phyloP scores from a whole-genome alignment of 2,797 vertebrate genomes.

The Luscinia megarhynchos region DNA sequence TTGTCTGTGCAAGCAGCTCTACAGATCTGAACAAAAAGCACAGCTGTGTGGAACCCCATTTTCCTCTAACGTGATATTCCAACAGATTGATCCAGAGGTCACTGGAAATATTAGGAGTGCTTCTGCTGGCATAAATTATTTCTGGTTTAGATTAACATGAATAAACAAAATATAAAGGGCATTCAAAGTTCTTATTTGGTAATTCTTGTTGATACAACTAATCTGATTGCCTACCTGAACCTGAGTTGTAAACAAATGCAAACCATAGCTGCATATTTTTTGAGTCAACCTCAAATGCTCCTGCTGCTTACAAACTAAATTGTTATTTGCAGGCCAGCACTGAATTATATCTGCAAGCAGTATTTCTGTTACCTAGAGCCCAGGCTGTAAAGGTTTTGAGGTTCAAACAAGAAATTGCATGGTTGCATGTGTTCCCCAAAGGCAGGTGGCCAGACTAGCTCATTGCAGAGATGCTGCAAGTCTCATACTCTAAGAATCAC shows the following conservation, averaged over 20 bases:
- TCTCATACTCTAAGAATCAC: neutral
- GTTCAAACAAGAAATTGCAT: neutral
- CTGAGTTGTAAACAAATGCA: neutral
- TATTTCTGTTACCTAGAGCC: neutral
- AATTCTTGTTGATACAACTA: neutral
- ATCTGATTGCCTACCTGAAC: neutral
- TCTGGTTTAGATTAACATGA: neutral
- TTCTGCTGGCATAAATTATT: neutral
- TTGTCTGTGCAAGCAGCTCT: neutral
- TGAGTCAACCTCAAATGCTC: neutral
- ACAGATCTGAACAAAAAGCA: neutral
- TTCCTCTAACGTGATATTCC: neutral
- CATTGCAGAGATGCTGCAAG: neutral
- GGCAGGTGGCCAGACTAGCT: neutral
- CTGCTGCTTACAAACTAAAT: neutral
- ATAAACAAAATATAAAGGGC: neutral
- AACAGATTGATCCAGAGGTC: neutral
- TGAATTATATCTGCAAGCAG: neutral
- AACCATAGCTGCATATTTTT: neutral
- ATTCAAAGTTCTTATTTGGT: neutral
- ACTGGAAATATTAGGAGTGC: neutral
- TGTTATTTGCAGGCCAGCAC: neutral
- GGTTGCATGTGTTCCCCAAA: neutral
- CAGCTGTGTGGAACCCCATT: neutral
- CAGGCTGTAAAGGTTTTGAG: neutral